These are phyloP conservation scores for Sesamia nonagrioides DNA, from an alignment of 1,140 invertebrate species.

Conservation along the genomic window DNA sequence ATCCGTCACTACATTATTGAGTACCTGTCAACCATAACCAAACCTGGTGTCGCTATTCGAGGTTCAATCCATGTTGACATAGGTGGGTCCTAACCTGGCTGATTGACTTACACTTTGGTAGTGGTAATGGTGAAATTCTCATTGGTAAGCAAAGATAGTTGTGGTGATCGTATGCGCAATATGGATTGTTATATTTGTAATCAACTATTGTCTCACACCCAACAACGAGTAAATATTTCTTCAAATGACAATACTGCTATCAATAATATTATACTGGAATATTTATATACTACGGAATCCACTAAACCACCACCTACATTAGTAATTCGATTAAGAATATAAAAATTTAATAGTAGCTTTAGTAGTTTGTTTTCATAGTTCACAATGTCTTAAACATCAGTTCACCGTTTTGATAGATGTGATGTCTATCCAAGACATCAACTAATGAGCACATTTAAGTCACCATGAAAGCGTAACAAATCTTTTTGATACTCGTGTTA, in stretches of 20 bases:
- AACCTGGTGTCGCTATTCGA: background rate
- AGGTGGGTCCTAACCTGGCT: background rate
- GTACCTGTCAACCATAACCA: slow-evolving; percentile 12
- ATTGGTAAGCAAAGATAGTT: background rate
- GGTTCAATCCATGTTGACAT: background rate
- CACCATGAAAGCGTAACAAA: slow-evolving; percentile 7
- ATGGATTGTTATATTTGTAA: background rate
- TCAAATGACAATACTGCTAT: background rate
- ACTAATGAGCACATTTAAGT: background rate
- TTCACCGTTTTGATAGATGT: background rate
- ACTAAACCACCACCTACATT: too few relatives aligned
- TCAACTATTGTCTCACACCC: background rate
- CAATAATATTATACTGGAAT: too few relatives aligned
- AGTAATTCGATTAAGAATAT: too few relatives aligned
- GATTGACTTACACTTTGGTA: slow-evolving; percentile 21
- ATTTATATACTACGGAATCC: too few relatives aligned
- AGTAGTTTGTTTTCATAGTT: too few relatives aligned
- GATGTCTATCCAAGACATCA: background rate
- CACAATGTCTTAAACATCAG: background rate
- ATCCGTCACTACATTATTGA: background rate
- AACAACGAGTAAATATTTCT: background rate
- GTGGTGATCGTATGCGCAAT: slow-evolving; percentile 1
- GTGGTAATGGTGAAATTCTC: background rate
- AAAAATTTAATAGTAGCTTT: too few relatives aligned
- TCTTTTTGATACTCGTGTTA: slow-evolving; percentile 1